Conservation (phyloP, 92 coral and sea anemone species). For the Porites evermanni region DNA sequence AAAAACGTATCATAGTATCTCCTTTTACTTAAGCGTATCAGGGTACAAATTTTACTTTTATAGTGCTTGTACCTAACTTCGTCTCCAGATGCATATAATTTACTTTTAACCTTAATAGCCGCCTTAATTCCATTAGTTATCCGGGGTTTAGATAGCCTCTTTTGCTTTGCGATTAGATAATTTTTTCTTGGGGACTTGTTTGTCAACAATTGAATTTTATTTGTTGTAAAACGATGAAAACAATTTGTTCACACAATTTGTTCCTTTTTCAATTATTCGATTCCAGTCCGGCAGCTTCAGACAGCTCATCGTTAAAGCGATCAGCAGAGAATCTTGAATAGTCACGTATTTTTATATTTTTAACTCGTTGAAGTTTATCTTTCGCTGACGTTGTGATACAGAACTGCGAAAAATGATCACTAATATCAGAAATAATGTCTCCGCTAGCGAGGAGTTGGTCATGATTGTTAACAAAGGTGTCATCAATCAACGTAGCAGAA, state of each 20-base stretch:
- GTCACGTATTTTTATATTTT: neutral
- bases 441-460: neutral
- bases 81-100: slow-evolving; percentile 35
- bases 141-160: slow-evolving; percentile 44
- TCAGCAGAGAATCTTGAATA: neutral
- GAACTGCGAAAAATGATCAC: neutral
- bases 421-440: neutral
- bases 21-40: slow-evolving; percentile 35
- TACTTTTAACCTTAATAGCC: slow-evolving; percentile 39
- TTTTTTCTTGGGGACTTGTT: slow-evolving; percentile 2
- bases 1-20: slow-evolving; percentile 32
- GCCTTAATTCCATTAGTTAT: slow-evolving; percentile 39
- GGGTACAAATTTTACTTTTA: slow-evolving; percentile 19
- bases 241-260: neutral
- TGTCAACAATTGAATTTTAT: neutral
- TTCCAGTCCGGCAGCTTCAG: neutral
- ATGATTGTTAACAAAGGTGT: slow-evolving; percentile 3
- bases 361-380: neutral
- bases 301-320: neutral
- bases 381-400: neutral
- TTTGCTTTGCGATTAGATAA: slow-evolving; percentile 47
- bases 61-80: slow-evolving; percentile 22
- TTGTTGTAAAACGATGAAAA: slow-evolving; percentile 40
- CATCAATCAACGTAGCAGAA: slow-evolving; percentile 60
- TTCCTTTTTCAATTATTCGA: neutral